Evolutionary conservation across 1,140 invertebrate genomes (phyloP).

Genomic region (Caerostris extrusa): DNA sequence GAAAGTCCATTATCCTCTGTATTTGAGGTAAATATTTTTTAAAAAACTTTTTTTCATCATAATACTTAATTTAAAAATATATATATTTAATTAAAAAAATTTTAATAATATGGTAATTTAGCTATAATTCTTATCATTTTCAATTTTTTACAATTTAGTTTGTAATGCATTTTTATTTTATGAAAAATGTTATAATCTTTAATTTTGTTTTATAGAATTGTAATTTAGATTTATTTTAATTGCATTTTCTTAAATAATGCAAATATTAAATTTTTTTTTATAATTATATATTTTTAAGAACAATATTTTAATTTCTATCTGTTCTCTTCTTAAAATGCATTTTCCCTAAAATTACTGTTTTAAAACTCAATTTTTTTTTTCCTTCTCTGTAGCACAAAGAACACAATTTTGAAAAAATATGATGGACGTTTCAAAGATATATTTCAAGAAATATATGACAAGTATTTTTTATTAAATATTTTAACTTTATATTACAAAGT

Average conservation of each 20-base stretch:
- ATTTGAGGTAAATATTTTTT: constrained; percentile 86
- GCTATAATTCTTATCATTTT: too few relatives aligned
- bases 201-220: too few relatives aligned
- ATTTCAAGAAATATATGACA: constrained; percentile 98
- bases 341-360: background rate
- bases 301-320: background rate
- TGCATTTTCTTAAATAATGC: background rate
- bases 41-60: too few relatives aligned
- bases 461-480: constrained; percentile 80
- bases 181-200: too few relatives aligned
- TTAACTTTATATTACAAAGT: too few relatives aligned
- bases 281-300: background rate
- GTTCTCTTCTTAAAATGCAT: background rate
- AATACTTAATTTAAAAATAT: background rate
- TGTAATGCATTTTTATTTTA: too few relatives aligned
- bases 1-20: constrained; percentile 92
- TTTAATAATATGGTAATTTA: too few relatives aligned
- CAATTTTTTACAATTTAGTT: too few relatives aligned
- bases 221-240: too few relatives aligned
- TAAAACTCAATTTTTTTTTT: constrained; percentile 43
- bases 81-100: background rate
- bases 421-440: constrained; percentile 99
- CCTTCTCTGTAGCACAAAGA: constrained; percentile 90
- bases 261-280: background rate
- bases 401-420: constrained; percentile 99